Evolutionary conservation across 2,113 vertebrate genomes (phyloP).

Genomic region (Rhynchopsitta pachyrhyncha): DNA sequence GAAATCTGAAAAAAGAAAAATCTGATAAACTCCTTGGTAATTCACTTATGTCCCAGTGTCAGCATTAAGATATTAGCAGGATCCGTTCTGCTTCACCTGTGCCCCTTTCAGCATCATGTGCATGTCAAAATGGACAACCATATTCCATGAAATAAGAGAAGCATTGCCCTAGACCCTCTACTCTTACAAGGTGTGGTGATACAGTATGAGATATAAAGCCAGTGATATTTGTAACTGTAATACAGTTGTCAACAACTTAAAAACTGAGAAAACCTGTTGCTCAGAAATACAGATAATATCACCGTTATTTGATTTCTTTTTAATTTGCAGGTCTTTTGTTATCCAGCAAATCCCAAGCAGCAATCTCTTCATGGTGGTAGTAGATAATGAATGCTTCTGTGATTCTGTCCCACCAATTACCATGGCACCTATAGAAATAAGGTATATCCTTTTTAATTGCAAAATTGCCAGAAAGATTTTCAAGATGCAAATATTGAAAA

Average conservation of each 20-base stretch:
- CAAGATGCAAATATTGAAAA: not conserved
- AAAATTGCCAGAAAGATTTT: not conserved
- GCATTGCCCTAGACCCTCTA: not conserved
- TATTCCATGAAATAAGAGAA: not conserved
- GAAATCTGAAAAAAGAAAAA: not conserved
- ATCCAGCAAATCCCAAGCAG: slow-evolving; percentile 99
- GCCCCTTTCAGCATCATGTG: not conserved
- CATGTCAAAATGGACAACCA: not conserved
- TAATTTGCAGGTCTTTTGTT: slow-evolving; percentile 89
- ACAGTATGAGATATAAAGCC: not conserved
- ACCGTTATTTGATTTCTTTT: slow-evolving; percentile 18
- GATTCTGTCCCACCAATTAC: slow-evolving; percentile 88
- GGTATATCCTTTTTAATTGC: slow-evolving; percentile 92
- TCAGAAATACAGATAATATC: not conserved
- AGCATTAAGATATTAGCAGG: fast-evolving
- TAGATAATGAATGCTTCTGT: slow-evolving; percentile 93
- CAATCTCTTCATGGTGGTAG: slow-evolving; percentile 99
- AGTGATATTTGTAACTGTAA: not conserved
- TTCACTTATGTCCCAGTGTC: not conserved
- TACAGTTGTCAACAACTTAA: not conserved
- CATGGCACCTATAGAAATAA: slow-evolving; percentile 96
- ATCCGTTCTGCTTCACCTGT: not conserved
- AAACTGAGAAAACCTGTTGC: not conserved
- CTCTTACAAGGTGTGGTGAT: not conserved
- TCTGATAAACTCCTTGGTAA: not conserved